Conservation (phyloP, 2,113 vertebrate species). For the Ranitomeya imitator region DNA sequence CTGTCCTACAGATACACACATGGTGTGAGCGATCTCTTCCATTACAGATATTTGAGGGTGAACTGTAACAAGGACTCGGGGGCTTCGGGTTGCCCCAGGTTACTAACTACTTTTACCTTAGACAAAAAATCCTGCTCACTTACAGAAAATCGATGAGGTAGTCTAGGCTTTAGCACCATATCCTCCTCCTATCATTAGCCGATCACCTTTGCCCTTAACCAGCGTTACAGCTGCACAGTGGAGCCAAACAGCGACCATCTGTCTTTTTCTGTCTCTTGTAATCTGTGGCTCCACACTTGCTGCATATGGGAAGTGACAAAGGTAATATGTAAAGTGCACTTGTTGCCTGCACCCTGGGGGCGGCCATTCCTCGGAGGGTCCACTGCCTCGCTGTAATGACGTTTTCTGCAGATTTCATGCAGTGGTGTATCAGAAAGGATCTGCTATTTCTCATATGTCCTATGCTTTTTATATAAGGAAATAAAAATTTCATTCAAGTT, state of each 20-base stretch:
- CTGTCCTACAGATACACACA: neutral
- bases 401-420: no score
- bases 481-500: no score
- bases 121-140: conserved; percentile 41
- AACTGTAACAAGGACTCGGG: neutral
- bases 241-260: conserved; percentile 38
- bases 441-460: no score
- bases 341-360: neutral
- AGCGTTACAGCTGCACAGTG: conserved; percentile 33
- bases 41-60: neutral
- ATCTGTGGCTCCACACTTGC: neutral
- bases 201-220: conserved; percentile 47
- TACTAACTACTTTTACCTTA: conserved; percentile 5
- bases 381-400: no score
- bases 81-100: neutral
- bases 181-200: conserved; percentile 35
- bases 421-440: no score
- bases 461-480: no score
- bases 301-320: neutral
- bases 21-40: neutral
- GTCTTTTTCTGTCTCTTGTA: conserved; percentile 9
- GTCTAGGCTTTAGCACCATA: conserved; percentile 25
- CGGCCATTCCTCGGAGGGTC: neutral
- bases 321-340: neutral
- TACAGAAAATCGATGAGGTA: conserved; percentile 44